Conservation (phyloP, 2,797 vertebrate species). For the Myoxocephalus aenaeus region DNA sequence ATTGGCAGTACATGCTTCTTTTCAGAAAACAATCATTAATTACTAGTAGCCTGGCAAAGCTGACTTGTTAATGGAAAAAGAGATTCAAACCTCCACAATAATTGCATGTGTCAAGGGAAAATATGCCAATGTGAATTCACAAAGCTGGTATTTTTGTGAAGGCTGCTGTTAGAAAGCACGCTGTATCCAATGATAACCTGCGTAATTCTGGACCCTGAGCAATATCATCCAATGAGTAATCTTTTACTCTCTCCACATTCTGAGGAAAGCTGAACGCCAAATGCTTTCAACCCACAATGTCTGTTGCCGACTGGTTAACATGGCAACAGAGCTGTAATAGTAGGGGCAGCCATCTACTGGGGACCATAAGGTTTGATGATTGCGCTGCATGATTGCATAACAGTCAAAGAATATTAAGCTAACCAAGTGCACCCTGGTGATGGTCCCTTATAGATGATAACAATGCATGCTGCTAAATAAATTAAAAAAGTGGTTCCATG, state of each 20-base stretch:
- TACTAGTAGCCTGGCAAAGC: not conserved
- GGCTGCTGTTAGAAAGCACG: not conserved
- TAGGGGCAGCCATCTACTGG: slow-evolving; percentile 65
- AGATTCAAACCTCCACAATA: slow-evolving; percentile 5
- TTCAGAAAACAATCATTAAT: not conserved
- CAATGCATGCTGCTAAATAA: slow-evolving; percentile 62
- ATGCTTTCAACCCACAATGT: slow-evolving; percentile 62
- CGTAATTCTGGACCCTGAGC: slow-evolving; percentile 40
- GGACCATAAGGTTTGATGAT: slow-evolving; percentile 76
- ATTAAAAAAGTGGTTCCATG: slow-evolving; percentile 58
- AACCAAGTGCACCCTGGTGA: slow-evolving; percentile 56
- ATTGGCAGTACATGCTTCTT: not conserved
- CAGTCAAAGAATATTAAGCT: slow-evolving; percentile 66
- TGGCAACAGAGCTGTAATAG: slow-evolving; percentile 67
- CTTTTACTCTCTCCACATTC: slow-evolving; percentile 56
- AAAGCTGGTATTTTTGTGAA: slow-evolving; percentile 11
- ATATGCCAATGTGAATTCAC: not conserved
- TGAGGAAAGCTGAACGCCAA: slow-evolving; percentile 54
- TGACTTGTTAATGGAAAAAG: not conserved
- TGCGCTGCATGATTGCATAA: slow-evolving; percentile 73
- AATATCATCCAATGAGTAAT: slow-evolving; percentile 59
- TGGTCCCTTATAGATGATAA: slow-evolving; percentile 46
- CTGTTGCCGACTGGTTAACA: slow-evolving; percentile 67
- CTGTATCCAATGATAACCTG: slow-evolving; percentile 20
- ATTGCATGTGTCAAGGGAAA: not conserved